Evolutionary conservation across 2,888 invertebrate species (phyloP), one percentile per base, ranked within the genome.

Genomic region (Petrolisthes cinctipes): DNA sequence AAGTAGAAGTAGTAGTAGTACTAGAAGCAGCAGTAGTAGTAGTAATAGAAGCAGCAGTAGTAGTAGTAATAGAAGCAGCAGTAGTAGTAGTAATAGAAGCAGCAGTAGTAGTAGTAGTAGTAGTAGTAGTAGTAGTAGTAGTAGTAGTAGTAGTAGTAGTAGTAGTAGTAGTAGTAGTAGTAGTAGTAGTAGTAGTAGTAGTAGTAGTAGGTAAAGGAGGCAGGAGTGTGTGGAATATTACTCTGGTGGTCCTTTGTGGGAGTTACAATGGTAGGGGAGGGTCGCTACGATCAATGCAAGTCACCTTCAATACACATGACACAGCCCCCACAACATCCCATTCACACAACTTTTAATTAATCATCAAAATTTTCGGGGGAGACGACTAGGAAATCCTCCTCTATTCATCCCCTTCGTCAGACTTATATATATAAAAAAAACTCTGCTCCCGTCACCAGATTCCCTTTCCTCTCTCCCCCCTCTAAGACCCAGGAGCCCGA

Each of bases 331-430:
- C 75, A 73, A 54, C 79, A 85, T 53, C 86, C 86, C 75, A 86
- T 86, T 86, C 86, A 86, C 81, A 75, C 75, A 57, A 75, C 66
- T 86, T 73, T 86, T 86, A 82, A 86, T 86, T 86, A 86, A 76
- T 86, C 82, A 80, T 73, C 56, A 71, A 71, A 71, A 71, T 71
- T 71, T 71, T 71, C 71, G n/a, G 71, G 71, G 17, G n/a, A 61
- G 61, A 61, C 11, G n/a, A n/a, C 71, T 71, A 71, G 71, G 20
- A 71, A 71, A 71, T 76, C 76, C 76, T 76, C 76, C 76, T n/a
- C 51, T 17, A 76, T 76, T 51, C 51, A 76, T 53, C 76, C 51
- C 76, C 6, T 76, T 76, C 76, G 23, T 76, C n/a, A 37, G 37
- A 11, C 11, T 66, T 66, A 14, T 37, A 37, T 37, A 37, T 37